A percentile compares a stretch with the other conserved stretches of the same genome.
These are phyloP conservation scores for Steinernema feltiae DNA, from an alignment of 1,140 invertebrate genomes.

Conservation along the genomic window DNA sequence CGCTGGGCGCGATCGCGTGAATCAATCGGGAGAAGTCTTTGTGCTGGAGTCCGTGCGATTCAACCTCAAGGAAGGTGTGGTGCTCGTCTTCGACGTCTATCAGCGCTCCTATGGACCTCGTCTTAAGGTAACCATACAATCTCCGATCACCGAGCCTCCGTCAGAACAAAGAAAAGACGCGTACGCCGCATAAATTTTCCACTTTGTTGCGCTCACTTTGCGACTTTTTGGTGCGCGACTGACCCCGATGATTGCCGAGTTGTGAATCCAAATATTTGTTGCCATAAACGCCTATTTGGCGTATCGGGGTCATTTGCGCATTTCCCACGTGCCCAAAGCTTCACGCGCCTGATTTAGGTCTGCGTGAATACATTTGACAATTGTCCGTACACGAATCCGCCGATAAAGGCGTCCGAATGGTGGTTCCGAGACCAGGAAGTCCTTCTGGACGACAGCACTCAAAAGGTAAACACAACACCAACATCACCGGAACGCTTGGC, in stretches of 20 bases:
- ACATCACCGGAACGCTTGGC: too few relatives aligned
- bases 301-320: background rate
- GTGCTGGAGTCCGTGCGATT: conserved; percentile 41
- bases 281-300: background rate
- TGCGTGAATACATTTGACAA: conserved; percentile 45
- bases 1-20: conserved; percentile 37
- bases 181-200: conserved; percentile 1
- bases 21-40: conserved; percentile 40
- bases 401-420: conserved; percentile 32
- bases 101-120: conserved; percentile 45
- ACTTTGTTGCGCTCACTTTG: background rate
- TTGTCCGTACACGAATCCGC: conserved; percentile 43
- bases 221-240: conserved; percentile 5
- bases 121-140: conserved; percentile 28
- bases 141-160: background rate
- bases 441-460: conserved; percentile 22
- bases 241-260: background rate
- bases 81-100: conserved; percentile 42
- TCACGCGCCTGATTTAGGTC: conserved; percentile 23
- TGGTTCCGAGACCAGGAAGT: conserved; percentile 39
- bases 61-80: conserved; percentile 21
- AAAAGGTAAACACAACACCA: too few relatives aligned
- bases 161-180: background rate
- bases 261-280: background rate
- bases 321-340: too few relatives aligned